phyloP scores from a whole-genome alignment of 2,888 invertebrate species.

The Andrena haemorrhoa region DNA sequence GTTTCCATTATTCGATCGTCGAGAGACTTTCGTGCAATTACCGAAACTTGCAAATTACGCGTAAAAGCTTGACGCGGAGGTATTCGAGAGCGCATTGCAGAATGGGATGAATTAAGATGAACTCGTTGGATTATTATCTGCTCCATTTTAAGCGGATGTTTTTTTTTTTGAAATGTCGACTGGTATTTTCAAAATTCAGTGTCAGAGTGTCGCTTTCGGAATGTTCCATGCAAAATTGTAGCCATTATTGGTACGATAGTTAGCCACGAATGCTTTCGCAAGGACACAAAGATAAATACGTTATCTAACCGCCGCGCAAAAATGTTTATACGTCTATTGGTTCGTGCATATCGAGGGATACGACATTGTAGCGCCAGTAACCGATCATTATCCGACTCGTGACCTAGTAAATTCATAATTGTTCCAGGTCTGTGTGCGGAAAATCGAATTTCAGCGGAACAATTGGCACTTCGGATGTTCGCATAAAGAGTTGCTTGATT shows the following conservation, averaged over 20 bases:
- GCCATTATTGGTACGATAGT: conserved; percentile 20
- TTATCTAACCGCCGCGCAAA: conserved; percentile 24
- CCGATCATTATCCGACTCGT: too few relatives aligned
- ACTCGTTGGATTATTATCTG: too few relatives aligned
- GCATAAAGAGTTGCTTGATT: not conserved
- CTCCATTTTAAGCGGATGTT: not conserved
- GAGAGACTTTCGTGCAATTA: too few relatives aligned
- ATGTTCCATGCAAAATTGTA: conserved; percentile 1
- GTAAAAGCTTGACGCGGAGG: too few relatives aligned
- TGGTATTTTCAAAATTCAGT: not conserved
- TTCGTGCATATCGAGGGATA: too few relatives aligned
- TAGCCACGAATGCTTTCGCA: conserved; percentile 19
- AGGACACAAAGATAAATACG: conserved; percentile 40
- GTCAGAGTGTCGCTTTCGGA: not conserved
- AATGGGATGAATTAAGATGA: too few relatives aligned
- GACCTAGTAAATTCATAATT: too few relatives aligned
- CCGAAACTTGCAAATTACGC: too few relatives aligned
- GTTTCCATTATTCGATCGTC: not conserved
- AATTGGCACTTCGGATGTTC: not conserved
- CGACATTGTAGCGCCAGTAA: too few relatives aligned
- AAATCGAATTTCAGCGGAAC: not conserved
- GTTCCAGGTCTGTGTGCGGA: too few relatives aligned
- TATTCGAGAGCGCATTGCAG: too few relatives aligned
- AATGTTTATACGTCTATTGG: not conserved
- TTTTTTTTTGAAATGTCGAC: not conserved